phyloP scores from a whole-genome alignment of 2,113 vertebrate genomes.

The Brachyhypopomus occidentalis region DNA sequence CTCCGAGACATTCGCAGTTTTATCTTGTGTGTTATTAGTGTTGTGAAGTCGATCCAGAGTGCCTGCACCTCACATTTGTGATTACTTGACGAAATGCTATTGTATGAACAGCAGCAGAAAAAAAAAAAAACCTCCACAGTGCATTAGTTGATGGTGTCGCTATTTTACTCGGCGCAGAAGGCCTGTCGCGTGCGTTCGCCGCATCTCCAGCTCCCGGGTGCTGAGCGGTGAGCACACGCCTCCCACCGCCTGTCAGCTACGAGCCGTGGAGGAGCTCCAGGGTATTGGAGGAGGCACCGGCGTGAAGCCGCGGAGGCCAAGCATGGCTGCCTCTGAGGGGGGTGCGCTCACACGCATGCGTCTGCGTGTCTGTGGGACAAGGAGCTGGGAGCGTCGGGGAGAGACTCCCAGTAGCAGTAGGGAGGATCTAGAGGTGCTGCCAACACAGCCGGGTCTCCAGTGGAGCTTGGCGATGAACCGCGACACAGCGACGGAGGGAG shows the following conservation, averaged over 20 bases:
- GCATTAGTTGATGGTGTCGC: conserved; percentile 59
- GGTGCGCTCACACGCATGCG: conserved; percentile 41
- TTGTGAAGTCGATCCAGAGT: too few species aligned
- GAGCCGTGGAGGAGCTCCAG: conserved; percentile 62
- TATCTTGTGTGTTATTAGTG: background rate
- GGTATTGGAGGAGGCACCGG: conserved; percentile 69
- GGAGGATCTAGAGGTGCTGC: conserved; percentile 62
- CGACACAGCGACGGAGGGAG: conserved; percentile 44
- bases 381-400: conserved; percentile 16
- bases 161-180: conserved; percentile 44
- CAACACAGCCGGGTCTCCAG: conserved; percentile 68
- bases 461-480: conserved; percentile 64
- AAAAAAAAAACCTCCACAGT: conserved; percentile 52
- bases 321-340: conserved; percentile 64
- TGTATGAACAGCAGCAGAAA: conserved; percentile 1
- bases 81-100: conserved; percentile 11
- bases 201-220: conserved; percentile 40
- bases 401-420: background rate
- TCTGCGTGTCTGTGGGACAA: conserved; percentile 14
- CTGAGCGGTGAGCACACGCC: conserved; percentile 43
- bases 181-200: conserved; percentile 21
- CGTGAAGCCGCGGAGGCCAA: conserved; percentile 69
- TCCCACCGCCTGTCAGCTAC: conserved; percentile 55
- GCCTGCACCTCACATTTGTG: background rate
- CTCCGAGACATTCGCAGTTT: background rate